Base-by-base conservation (phyloP, 1,140 invertebrate species). In the Diploscapter pachys region DNA sequence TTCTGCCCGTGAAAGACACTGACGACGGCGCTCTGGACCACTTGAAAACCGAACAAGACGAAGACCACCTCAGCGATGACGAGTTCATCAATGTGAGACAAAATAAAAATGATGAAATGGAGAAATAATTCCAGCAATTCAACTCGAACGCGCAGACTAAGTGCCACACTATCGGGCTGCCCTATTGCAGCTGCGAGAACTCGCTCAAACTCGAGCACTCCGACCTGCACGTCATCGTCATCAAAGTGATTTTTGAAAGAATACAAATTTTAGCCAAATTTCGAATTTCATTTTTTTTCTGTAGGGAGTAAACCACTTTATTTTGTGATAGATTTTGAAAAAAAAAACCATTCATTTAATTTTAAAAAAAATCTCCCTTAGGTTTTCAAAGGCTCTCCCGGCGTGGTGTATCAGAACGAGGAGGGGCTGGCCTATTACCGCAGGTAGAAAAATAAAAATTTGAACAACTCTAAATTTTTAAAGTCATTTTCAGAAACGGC, bases 351-450 rank as follows among this genome's bases (percentile, higher is more conserved):
- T 70, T 61, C 13, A 11, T 70, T 3, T 53, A 61, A 50, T 61
- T 70, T 49, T 9, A 61, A 51, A 56, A 70, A 70, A 59, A 61
- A 5, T 49, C 55, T 49, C 49, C 68, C 5, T 57, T 63, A 2
- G 61, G 61, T 63, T 4, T 50, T 9, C n/a, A 11, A 31, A 11
- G 57, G 65, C n/a, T 2, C 65, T 53, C 11, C 52, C 3, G 64
- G 63, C 53, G 48, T 56, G 4, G 63, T 74, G 31, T 74, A 56
- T n/a, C 73, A 74, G 51, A 74, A 74, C 57, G 73, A 74, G 49
- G 73, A 74, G 56, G 73, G 73, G 5, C 66, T 74, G 5, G 73
- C 66, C 0, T 74, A 74, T 57, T 49, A 67, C 51, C 64, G 73
- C 49, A 65, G 31, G 31, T 31, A 31, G 31, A 31, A 31, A 31